Percentiles rank a stretch among this genome's conserved stretches.
These are phyloP conservation scores for Malurus alboscapulatus DNA, from an alignment of 2,113 vertebrate species.

Conservation along the genomic window DNA sequence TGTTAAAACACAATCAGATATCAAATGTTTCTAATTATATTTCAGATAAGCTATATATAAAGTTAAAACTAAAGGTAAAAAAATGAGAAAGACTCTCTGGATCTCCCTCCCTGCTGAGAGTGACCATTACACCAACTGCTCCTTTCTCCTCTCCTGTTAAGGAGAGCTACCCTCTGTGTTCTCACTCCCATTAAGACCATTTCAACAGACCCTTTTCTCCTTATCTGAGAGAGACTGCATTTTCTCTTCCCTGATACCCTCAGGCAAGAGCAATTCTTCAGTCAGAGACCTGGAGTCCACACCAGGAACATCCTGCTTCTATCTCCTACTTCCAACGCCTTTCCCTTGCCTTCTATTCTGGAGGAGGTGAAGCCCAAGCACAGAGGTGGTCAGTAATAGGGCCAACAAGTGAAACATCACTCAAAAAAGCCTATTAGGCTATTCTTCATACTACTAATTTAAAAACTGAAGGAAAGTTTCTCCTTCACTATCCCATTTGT, in stretches of 20 bases:
- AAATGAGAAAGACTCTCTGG: neutral
- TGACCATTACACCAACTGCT: neutral
- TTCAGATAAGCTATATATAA: neutral
- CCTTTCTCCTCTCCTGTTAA: neutral
- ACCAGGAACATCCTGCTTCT: neutral
- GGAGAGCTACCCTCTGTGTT: neutral
- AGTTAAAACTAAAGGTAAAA: neutral
- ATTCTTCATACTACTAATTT: neutral
- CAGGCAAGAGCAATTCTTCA: neutral
- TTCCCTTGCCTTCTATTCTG: neutral
- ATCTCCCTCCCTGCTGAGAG: neutral
- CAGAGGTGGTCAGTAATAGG: neutral
- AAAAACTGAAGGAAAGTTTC: neutral
- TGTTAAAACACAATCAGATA: constrained; percentile 42
- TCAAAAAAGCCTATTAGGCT: neutral
- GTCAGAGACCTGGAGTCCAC: neutral
- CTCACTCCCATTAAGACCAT: neutral
- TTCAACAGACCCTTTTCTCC: neutral
- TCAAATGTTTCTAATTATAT: neutral
- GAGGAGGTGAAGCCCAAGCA: neutral
- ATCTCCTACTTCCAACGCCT: neutral
- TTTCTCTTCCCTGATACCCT: neutral
- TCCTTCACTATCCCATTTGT: neutral
- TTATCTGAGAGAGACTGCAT: neutral
- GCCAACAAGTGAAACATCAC: neutral